Evolutionary conservation across 2,113 vertebrate genomes (phyloP).

Genomic region (Acrocephalus arundinaceus): DNA sequence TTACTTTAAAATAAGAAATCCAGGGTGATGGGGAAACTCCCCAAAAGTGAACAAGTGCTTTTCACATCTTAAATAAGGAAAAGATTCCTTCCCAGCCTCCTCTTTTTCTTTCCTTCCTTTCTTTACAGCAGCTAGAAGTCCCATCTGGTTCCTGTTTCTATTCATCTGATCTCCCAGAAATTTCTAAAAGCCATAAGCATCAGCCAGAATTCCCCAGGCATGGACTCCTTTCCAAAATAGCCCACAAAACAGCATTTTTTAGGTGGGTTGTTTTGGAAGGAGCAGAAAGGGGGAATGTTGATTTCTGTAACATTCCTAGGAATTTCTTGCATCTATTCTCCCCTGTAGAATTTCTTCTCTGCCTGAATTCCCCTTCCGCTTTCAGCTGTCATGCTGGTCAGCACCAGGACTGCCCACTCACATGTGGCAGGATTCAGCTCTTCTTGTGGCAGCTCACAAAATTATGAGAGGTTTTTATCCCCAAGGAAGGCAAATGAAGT

Average conservation of each 20-base stretch:
- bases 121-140: conserved; percentile 58
- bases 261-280: conserved; percentile 61
- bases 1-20: conserved; percentile 24
- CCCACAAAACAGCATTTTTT: conserved; percentile 68
- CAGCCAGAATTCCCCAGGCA: conserved; percentile 69
- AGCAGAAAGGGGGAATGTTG: conserved; percentile 40
- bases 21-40: conserved; percentile 17
- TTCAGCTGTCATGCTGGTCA: rapidly evolving
- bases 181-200: conserved; percentile 70
- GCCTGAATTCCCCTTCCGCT: not conserved
- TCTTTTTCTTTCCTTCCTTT: not conserved
- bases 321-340: conserved; percentile 39
- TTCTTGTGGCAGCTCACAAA: not conserved
- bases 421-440: not conserved
- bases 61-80: conserved; percentile 41
- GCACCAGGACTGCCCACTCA: not conserved
- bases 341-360: conserved; percentile 9
- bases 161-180: conserved; percentile 70
- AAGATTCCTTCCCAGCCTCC: not conserved
- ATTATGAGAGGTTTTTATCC: not conserved
- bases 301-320: conserved; percentile 59
- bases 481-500: not conserved
- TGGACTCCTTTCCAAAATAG: conserved; percentile 69
- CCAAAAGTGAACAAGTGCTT: conserved; percentile 55
- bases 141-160: conserved; percentile 74